phyloP scores from a whole-genome alignment of 2,888 invertebrate species.

The Drosophila villosipedis region DNA sequence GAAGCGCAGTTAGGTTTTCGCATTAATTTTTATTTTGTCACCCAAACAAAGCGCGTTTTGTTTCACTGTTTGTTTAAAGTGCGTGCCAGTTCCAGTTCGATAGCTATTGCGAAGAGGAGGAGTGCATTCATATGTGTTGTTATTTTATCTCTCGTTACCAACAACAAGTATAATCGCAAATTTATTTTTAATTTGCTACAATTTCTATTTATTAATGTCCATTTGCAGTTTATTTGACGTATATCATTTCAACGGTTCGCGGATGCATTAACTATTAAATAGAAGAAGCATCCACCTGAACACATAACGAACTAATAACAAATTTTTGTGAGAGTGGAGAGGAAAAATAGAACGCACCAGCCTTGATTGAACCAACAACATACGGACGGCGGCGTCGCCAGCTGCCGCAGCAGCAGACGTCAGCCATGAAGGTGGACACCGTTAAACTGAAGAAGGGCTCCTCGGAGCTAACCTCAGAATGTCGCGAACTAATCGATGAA shows the following conservation, averaged over 20 bases:
- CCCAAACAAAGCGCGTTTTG: not conserved
- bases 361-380: slow-evolving; percentile 53
- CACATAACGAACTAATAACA: slow-evolving; percentile 3
- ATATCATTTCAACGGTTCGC: slow-evolving; percentile 35
- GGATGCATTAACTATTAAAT: slow-evolving; percentile 47
- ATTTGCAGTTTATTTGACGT: slow-evolving; percentile 34
- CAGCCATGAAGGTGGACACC: slow-evolving; percentile 92
- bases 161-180: not conserved
- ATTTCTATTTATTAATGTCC: slow-evolving; percentile 3
- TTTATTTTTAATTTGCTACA: slow-evolving; percentile 1
- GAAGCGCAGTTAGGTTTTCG: slow-evolving; percentile 43
- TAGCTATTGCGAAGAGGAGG: slow-evolving; percentile 1
- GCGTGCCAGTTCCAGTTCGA: not conserved
- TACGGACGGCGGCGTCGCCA: slow-evolving; percentile 60
- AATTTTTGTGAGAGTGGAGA: slow-evolving; percentile 1
- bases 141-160: not conserved
- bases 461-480: slow-evolving; percentile 92
- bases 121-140: not conserved
- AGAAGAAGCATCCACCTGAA: slow-evolving; percentile 4
- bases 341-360: slow-evolving; percentile 13
- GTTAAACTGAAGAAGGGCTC: slow-evolving; percentile 93
- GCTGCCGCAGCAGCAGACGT: slow-evolving; percentile 53
- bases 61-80: slow-evolving; percentile 12
- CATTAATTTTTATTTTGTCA: slow-evolving; percentile 25
- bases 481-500: slow-evolving; percentile 90